Conservation (phyloP, 2,888 invertebrate species). For the Tholera decimalis region DNA sequence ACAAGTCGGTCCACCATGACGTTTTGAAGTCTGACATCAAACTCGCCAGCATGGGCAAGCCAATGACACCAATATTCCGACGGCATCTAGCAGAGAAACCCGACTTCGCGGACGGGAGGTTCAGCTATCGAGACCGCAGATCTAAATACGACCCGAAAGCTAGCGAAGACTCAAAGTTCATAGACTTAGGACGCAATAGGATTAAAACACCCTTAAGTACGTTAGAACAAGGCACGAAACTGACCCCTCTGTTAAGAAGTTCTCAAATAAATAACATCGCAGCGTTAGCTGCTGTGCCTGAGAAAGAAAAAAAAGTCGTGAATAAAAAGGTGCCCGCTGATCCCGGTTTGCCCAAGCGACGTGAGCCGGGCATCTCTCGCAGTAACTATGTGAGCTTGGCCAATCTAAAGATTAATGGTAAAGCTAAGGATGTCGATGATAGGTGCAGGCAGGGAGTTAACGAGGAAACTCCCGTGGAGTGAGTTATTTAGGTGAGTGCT, state of each 20-base stretch:
- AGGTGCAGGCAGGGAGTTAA: slow-evolving; percentile 55
- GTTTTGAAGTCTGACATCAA: slow-evolving; percentile 84
- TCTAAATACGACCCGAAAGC: slow-evolving; percentile 69
- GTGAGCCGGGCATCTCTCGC: slow-evolving; percentile 82
- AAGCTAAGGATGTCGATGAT: slow-evolving; percentile 71
- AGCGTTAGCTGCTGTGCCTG: slow-evolving; percentile 69
- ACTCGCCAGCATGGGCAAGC: slow-evolving; percentile 85
- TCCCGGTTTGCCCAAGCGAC: slow-evolving; percentile 66
- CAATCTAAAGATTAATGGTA: slow-evolving; percentile 85
- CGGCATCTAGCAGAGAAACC: slow-evolving; percentile 78
- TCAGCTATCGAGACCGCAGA: slow-evolving; percentile 83
- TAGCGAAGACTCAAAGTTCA: slow-evolving; percentile 72
- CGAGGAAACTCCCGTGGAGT: slow-evolving; percentile 74
- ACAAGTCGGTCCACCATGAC: slow-evolving; percentile 65
- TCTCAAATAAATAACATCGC: slow-evolving; percentile 66
- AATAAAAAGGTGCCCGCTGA: slow-evolving; percentile 56
- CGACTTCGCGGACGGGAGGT: slow-evolving; percentile 82
- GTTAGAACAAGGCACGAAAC: slow-evolving; percentile 54
- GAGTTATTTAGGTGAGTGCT: slow-evolving; percentile 73
- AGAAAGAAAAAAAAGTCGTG: slow-evolving; percentile 74
- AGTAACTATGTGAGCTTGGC: slow-evolving; percentile 89
- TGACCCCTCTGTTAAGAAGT: slow-evolving; percentile 69
- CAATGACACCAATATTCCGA: slow-evolving; percentile 88
- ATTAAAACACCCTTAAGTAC: slow-evolving; percentile 73
- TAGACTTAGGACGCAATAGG: slow-evolving; percentile 78